Conservation (phyloP, 2,888 invertebrate genomes). For the Theretra japonica region DNA sequence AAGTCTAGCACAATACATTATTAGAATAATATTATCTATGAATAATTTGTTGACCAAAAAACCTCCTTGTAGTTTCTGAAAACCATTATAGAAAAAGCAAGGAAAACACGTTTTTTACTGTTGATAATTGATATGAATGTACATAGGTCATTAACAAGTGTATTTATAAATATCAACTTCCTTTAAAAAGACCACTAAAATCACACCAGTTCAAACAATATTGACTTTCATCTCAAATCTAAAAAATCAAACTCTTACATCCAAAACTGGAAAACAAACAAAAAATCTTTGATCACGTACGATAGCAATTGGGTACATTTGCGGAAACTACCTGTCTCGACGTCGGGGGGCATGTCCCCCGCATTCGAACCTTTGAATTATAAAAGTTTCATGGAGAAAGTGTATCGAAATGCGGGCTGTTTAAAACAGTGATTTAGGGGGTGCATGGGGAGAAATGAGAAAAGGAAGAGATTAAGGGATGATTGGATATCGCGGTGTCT, state of each 20-base stretch:
- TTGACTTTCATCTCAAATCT: too few species aligned
- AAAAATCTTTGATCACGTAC: not conserved
- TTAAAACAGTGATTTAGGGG: slow-evolving; percentile 53
- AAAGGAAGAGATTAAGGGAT: not conserved
- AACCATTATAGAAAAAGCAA: too few species aligned
- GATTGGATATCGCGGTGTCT: not conserved
- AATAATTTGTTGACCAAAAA: too few species aligned
- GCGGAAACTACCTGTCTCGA: slow-evolving; percentile 10
- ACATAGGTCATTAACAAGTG: too few species aligned
- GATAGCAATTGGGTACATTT: not conserved
- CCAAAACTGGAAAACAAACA: not conserved
- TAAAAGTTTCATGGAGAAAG: slow-evolving; percentile 58
- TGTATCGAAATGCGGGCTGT: slow-evolving; percentile 53
- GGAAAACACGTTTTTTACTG: too few species aligned
- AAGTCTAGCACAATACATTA: too few species aligned
- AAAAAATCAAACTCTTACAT: not conserved
- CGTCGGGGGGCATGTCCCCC: slow-evolving; percentile 4
- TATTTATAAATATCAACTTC: too few species aligned
- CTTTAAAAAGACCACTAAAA: too few species aligned
- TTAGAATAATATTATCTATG: too few species aligned
- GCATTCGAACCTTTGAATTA: slow-evolving; percentile 46
- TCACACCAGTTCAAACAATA: too few species aligned
- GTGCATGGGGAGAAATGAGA: slow-evolving; percentile 31
- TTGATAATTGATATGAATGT: too few species aligned
- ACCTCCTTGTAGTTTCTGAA: too few species aligned